Evolutionary conservation across 2,888 invertebrate species (phyloP).

Genomic region (Chromoteleia sp.): DNA sequence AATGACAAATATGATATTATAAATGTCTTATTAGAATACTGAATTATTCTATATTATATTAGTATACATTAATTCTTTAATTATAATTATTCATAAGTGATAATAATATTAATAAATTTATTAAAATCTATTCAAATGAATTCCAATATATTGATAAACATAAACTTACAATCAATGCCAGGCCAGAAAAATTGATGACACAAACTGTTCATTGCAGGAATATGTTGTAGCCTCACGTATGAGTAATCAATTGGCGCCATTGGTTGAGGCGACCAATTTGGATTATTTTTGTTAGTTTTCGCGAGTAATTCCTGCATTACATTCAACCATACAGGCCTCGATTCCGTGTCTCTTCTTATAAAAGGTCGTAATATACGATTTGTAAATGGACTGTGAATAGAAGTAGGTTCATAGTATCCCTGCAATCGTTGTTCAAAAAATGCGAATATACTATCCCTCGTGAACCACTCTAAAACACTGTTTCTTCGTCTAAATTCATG

Average conservation of each 20-base stretch:
- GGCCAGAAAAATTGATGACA: conserved; percentile 96
- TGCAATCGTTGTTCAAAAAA: conserved; percentile 85
- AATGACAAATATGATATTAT: too few species aligned
- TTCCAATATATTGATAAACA: background rate
- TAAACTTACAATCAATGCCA: conserved; percentile 93
- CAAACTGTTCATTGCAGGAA: conserved; percentile 93
- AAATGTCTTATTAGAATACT: too few species aligned
- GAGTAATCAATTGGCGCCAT: conserved; percentile 92
- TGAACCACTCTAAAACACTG: conserved; percentile 80
- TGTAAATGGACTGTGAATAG: conserved; percentile 90
- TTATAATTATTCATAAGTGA: too few species aligned
- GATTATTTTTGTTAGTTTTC: conserved; percentile 85
- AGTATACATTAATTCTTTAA: too few species aligned
- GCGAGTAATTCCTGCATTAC: conserved; percentile 88
- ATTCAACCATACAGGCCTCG: conserved; percentile 89
- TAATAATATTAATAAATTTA: too few species aligned
- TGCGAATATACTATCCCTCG: conserved; percentile 72
- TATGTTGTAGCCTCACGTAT: conserved; percentile 94
- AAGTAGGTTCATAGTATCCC: conserved; percentile 85
- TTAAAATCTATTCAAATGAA: too few species aligned
- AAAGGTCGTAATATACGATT: conserved; percentile 92
- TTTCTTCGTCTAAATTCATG: conserved; percentile 72
- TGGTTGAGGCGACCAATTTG: conserved; percentile 83
- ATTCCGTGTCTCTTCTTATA: conserved; percentile 90
- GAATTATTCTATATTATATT: too few species aligned